Conservation (phyloP, 2,888 invertebrate genomes). For the Osmoderma eremita region DNA sequence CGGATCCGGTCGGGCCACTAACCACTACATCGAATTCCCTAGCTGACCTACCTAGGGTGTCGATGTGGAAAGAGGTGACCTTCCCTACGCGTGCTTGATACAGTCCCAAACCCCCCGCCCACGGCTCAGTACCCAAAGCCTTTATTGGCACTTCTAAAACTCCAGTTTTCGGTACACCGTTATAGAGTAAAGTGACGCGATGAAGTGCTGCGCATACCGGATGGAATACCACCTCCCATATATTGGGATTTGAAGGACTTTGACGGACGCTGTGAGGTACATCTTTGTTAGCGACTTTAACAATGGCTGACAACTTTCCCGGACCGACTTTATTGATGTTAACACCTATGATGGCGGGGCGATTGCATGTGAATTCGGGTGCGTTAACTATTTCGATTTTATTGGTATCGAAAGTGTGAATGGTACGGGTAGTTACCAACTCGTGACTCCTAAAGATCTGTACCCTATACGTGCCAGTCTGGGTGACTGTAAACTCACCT, state of each 20-base stretch:
- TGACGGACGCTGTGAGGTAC: slow-evolving; percentile 85
- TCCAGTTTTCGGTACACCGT: slow-evolving; percentile 79
- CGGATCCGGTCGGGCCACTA: slow-evolving; percentile 62
- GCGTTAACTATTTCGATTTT: slow-evolving; percentile 62
- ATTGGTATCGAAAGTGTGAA: slow-evolving; percentile 81
- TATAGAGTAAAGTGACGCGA: slow-evolving; percentile 85
- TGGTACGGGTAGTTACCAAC: slow-evolving; percentile 59
- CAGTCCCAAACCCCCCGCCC: slow-evolving; percentile 81
- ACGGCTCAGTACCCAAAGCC: slow-evolving; percentile 64
- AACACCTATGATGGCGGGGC: slow-evolving; percentile 83
- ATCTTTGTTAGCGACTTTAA: slow-evolving; percentile 82
- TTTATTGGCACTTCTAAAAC: slow-evolving; percentile 63
- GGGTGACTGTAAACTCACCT: slow-evolving; percentile 67
- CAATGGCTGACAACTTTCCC: slow-evolving; percentile 82
- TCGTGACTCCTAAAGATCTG: slow-evolving; percentile 55
- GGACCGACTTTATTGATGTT: slow-evolving; percentile 76
- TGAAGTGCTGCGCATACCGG: slow-evolving; percentile 90
- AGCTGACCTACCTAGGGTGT: slow-evolving; percentile 84
- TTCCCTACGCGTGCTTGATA: slow-evolving; percentile 87
- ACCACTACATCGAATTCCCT: slow-evolving; percentile 93
- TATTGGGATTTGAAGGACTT: slow-evolving; percentile 73
- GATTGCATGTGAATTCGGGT: slow-evolving; percentile 79
- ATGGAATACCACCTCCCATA: slow-evolving; percentile 88
- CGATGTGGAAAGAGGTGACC: slow-evolving; percentile 88
- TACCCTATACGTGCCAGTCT: slow-evolving; percentile 66